Evolutionary conservation across 2,797 vertebrate species (phyloP).

Genomic region (Parotocinclus haroldoi): DNA sequence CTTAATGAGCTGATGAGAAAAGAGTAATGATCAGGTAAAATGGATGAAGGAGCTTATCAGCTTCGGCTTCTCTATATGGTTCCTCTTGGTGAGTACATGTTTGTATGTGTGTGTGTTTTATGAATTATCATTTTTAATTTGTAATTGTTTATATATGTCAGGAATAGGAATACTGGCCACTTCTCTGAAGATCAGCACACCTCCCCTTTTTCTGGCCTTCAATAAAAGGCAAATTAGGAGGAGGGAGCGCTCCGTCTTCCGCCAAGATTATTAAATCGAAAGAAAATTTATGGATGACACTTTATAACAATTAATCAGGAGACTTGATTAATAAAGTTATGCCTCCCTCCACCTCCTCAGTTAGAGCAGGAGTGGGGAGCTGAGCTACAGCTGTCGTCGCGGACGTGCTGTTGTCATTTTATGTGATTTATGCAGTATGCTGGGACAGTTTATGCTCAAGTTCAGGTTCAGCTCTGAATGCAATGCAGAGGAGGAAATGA

Average conservation of each 20-base stretch:
- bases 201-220: conserved; percentile 68
- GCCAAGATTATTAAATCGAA: conserved; percentile 90
- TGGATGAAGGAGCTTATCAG: conserved; percentile 65
- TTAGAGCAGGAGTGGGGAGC: conserved; percentile 54
- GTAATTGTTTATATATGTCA: conserved; percentile 86
- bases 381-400: conserved; percentile 75
- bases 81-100: conserved; percentile 23
- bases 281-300: conserved; percentile 89
- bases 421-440: conserved; percentile 91
- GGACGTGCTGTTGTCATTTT: conserved; percentile 83
- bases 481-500: conserved; percentile 3
- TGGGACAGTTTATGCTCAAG: conserved; percentile 72
- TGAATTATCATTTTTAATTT: background rate
- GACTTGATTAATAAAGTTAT: conserved; percentile 89
- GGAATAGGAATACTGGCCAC: conserved; percentile 81
- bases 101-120: conserved; percentile 22
- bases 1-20: conserved; percentile 58
- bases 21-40: conserved; percentile 64
- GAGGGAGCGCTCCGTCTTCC: conserved; percentile 46
- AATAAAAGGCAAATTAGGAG: conserved; percentile 78
- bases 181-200: conserved; percentile 78
- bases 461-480: conserved; percentile 10
- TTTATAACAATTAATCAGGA: conserved; percentile 94
- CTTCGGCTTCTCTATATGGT: conserved; percentile 66
- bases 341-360: conserved; percentile 47